Conservation (phyloP, 2,113 vertebrate species). For the Pan paniscus region DNA sequence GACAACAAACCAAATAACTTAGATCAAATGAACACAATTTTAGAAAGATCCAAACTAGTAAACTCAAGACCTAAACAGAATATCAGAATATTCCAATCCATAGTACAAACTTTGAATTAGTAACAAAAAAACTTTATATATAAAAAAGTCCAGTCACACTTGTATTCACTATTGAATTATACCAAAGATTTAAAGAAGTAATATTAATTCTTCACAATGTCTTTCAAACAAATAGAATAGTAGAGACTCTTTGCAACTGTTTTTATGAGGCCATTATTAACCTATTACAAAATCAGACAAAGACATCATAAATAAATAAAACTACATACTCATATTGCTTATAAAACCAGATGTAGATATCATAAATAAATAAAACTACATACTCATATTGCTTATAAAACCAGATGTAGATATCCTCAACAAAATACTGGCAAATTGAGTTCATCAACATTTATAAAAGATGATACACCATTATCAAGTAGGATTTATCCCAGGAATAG, state of each 20-base stretch:
- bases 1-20: neutral
- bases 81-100: neutral
- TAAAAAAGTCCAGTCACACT: neutral
- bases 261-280: neutral
- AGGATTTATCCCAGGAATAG: neutral
- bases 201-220: neutral
- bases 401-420: neutral
- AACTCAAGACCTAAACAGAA: neutral
- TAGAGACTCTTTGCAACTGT: neutral
- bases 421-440: neutral
- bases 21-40: neutral
- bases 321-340: neutral
- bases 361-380: neutral
- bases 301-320: neutral
- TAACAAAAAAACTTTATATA: neutral
- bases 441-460: neutral
- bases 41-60: neutral
- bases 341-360: neutral
- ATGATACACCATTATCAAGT: neutral
- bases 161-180: neutral
- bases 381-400: neutral
- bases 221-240: neutral
- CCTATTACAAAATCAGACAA: neutral
- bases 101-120: neutral
- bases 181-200: neutral